Percentiles rank a stretch among this genome's conserved stretches.
phyloP scores from a whole-genome alignment of 2,797 vertebrate species.

The Graptemys geographica region DNA sequence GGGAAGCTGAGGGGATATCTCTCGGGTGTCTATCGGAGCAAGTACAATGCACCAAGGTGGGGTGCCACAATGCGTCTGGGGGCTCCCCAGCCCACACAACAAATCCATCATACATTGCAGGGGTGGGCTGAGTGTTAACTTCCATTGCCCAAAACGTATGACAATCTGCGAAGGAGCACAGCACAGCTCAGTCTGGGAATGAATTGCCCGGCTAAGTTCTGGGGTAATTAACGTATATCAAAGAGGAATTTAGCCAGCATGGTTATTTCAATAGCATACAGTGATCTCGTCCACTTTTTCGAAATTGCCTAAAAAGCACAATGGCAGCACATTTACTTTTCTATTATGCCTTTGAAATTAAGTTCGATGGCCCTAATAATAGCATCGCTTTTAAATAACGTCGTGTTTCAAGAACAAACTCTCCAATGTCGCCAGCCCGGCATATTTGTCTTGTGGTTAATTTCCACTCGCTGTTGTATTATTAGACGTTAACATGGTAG shows the following conservation, averaged over 20 bases:
- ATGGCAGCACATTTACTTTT: conserved; percentile 77
- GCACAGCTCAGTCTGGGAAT: background rate
- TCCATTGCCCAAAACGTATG: background rate
- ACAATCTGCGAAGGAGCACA: background rate
- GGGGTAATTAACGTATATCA: conserved; percentile 67
- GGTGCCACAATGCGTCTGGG: background rate
- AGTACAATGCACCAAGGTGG: background rate
- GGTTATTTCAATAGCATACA: conserved; percentile 55
- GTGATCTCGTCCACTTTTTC: conserved; percentile 57
- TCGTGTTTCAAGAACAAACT: conserved; percentile 76
- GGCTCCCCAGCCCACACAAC: background rate
- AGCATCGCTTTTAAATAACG: conserved; percentile 75
- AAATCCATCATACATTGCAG: background rate
- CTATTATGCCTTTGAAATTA: conserved; percentile 79
- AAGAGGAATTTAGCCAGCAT: conserved; percentile 65
- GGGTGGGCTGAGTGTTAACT: rapidly evolving
- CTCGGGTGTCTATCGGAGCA: background rate
- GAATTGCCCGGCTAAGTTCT: conserved; percentile 42
- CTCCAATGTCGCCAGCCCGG: conserved; percentile 71
- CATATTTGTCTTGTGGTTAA: conserved; percentile 83
- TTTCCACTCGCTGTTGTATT: conserved; percentile 82
- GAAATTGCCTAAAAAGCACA: conserved; percentile 71
- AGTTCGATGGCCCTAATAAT: conserved; percentile 79
- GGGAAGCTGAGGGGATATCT: background rate
- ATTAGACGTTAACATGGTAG: conserved; percentile 81